phyloP scores from a whole-genome alignment of 2,888 invertebrate genomes.

The Lottia gigantea region DNA sequence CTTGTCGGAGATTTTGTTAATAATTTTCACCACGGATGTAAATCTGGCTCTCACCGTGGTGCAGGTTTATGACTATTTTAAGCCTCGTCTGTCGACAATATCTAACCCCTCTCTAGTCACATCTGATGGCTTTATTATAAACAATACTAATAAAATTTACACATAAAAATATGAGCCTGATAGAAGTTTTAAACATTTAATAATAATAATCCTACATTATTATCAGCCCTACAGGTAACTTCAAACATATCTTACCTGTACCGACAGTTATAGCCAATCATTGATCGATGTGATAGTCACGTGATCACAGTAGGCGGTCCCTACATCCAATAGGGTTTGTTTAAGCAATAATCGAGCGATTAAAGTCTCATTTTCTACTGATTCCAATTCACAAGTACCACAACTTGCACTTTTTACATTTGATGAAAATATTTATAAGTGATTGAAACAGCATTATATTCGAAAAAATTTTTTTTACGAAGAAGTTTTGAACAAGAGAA shows the following conservation, averaged over 20 bases:
- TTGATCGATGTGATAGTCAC: not conserved
- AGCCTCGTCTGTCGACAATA: too few species aligned
- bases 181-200: slow-evolving; percentile 5
- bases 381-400: not conserved
- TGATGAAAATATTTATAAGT: too few species aligned
- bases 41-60: too few species aligned
- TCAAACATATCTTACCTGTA: slow-evolving; percentile 1
- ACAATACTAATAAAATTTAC: not conserved
- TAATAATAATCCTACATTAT: not conserved
- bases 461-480: too few species aligned
- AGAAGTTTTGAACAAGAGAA: too few species aligned
- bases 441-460: too few species aligned
- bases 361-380: slow-evolving; percentile 4
- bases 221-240: not conserved
- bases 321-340: not conserved
- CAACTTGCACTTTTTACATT: slow-evolving; percentile 1
- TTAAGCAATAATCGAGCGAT: not conserved
- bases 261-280: not conserved
- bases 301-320: slow-evolving; percentile 8
- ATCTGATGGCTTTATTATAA: too few species aligned
- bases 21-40: too few species aligned
- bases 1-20: too few species aligned
- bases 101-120: too few species aligned
- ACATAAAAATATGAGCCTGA: not conserved
- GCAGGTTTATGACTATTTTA: too few species aligned